These are phyloP conservation scores for Silurus meridionalis DNA, from an alignment of 2,113 vertebrate species.

Conservation along the genomic window DNA sequence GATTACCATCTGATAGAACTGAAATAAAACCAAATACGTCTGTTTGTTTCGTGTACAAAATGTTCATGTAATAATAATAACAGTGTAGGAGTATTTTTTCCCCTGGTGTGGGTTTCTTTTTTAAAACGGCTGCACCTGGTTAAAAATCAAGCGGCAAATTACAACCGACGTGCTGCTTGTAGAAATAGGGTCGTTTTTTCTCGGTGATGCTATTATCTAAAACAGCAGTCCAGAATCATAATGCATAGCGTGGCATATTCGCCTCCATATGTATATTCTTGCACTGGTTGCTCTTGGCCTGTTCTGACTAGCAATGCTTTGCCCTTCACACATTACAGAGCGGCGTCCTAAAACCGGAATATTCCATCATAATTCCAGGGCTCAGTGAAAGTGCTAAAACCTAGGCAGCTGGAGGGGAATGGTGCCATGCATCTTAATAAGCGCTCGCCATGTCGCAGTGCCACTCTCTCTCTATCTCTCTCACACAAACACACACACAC, in stretches of 20 bases:
- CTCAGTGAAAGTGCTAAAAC: conserved; percentile 44
- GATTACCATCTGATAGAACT: not conserved
- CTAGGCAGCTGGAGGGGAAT: conserved; percentile 29
- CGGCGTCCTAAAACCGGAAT: conserved; percentile 36
- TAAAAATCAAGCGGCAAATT: not conserved
- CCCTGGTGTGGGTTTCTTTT: not conserved
- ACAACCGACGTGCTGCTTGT: not conserved
- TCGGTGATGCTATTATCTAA: not conserved
- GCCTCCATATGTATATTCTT: not conserved
- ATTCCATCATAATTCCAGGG: conserved; percentile 51
- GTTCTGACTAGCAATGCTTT: conserved; percentile 14
- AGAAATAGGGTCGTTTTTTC: not conserved
- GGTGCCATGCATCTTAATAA: conserved; percentile 48
- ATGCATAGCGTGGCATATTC: not conserved
- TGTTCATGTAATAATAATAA: not conserved
- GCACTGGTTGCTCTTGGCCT: conserved; percentile 14
- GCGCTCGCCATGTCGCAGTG: conserved; percentile 43
- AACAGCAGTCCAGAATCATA: not conserved
- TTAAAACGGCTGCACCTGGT: not conserved
- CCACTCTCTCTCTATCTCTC: not conserved
- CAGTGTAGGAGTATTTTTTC: not conserved
- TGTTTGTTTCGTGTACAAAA: not conserved
- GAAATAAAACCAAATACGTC: not conserved
- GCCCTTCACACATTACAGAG: conserved; percentile 54
- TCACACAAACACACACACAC: conserved; percentile 30